Base-by-base conservation (phyloP, 2,888 invertebrate genomes). In the Drosophila subsilvestris region DNA sequence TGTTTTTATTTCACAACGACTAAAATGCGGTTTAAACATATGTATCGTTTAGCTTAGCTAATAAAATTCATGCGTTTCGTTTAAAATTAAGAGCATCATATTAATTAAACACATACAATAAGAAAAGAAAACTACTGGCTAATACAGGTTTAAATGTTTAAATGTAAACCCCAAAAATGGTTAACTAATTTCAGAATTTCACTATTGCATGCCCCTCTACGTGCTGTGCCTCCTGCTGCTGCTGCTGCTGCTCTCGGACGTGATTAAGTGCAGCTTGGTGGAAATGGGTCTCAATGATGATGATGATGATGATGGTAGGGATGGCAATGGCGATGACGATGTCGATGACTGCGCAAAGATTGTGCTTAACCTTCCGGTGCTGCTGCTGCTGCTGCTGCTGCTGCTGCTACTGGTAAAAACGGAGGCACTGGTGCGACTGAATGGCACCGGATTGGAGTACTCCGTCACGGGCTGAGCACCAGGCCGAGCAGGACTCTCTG, bases 221-320 rank as follows among this genome's bases (percentile, higher is more conserved):
- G 68, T 45, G 54, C 78, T 37, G 37, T 37, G 37, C 7, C 37
- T 37, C 14, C 81, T 80, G 76, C 79, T 67, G 74, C 66, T 69
- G 55, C 69, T 72, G 29, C 74, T 71, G 18, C 68, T 69, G 51
- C 63, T 74, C 50, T 80, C 74, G 44, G 83, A 66, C 63, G 76
- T 80, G 59, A 90, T 79, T 63, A 86, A 79, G 63, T 90, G 90
- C 74, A 90, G 77, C 77, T 89, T 90, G 50, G 90, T 90, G 58
- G 90, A 89, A 69, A 86, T 82, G 77, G 90, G 84, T 63, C 88
- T 79, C 74, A 83, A 66, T 71, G 89, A 75, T 53, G 80, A 82
- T 60, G 83, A 74, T 54, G 66, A 66, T 71, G 89, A 75, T 54
- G 80, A 82, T 61, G 84, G 74, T 54, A 61, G 55, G 53, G 63